phyloP scores from a whole-genome alignment of 2,888 invertebrate genomes.

The Eilema griseolum region DNA sequence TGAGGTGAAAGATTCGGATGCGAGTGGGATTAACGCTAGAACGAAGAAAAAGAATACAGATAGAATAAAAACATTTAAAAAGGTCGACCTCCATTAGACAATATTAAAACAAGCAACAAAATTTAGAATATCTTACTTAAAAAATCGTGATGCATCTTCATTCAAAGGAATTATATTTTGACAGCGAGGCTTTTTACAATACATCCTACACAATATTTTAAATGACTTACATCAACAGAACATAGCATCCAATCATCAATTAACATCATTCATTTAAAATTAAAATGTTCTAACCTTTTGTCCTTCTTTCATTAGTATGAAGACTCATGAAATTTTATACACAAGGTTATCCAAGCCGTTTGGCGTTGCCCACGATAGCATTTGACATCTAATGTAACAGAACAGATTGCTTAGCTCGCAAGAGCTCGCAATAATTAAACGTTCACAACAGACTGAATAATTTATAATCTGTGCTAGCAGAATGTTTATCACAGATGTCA shows the following conservation, averaged over 20 bases:
- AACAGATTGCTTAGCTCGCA: slow-evolving; percentile 62
- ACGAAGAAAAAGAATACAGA: too few species aligned
- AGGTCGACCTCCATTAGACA: not conserved
- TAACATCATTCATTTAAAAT: slow-evolving; percentile 33
- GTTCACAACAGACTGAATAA: slow-evolving; percentile 63
- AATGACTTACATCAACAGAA: slow-evolving; percentile 32
- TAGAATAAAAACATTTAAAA: not conserved
- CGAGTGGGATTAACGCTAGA: too few species aligned
- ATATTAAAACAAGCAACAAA: slow-evolving; percentile 9
- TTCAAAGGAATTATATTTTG: slow-evolving; percentile 25
- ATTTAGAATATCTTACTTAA: slow-evolving; percentile 14
- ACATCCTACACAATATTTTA: slow-evolving; percentile 18
- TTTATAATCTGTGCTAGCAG: slow-evolving; percentile 62
- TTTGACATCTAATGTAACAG: slow-evolving; percentile 64
- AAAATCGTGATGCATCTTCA: slow-evolving; percentile 37
- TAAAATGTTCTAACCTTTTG: slow-evolving; percentile 33
- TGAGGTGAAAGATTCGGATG: too few species aligned
- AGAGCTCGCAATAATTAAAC: slow-evolving; percentile 64
- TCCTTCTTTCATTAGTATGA: slow-evolving; percentile 45
- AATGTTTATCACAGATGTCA: slow-evolving; percentile 44
- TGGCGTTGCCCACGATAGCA: slow-evolving; percentile 56
- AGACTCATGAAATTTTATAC: slow-evolving; percentile 49
- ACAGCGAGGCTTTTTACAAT: slow-evolving; percentile 21
- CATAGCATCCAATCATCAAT: slow-evolving; percentile 34
- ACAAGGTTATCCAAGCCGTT: slow-evolving; percentile 54